These are phyloP conservation scores for Eupithecia insigniata DNA, from an alignment of 2,888 invertebrate genomes.

Conservation along the genomic window DNA sequence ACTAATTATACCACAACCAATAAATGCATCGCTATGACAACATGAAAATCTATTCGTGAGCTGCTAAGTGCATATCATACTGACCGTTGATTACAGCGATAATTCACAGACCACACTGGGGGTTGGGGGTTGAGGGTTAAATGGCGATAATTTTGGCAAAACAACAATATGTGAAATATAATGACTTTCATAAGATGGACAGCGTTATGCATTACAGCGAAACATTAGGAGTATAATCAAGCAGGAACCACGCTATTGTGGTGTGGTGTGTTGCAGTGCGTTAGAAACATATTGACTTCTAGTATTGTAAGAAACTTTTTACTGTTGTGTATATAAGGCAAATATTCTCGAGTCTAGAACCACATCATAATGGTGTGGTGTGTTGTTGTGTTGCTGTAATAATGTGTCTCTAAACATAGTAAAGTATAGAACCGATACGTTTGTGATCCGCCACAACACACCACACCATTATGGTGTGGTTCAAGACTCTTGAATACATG, in stretches of 20 bases:
- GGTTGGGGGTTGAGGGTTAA: slow-evolving; percentile 27
- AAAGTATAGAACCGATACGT: too few species aligned
- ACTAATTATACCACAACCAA: neutral
- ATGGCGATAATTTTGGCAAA: slow-evolving; percentile 17
- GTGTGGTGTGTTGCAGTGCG: neutral
- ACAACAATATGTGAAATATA: slow-evolving; percentile 14
- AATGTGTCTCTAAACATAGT: too few species aligned
- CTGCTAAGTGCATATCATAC: slow-evolving; percentile 50
- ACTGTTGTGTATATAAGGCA: too few species aligned
- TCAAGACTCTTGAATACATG: too few species aligned
- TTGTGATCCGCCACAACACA: too few species aligned
- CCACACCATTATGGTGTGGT: too few species aligned
- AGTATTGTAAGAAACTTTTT: too few species aligned
- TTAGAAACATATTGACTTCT: too few species aligned
- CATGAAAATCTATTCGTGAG: slow-evolving; percentile 52
- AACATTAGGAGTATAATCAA: neutral
- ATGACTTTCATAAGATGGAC: slow-evolving; percentile 6
- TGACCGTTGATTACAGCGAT: slow-evolving; percentile 63
- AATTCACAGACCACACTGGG: slow-evolving; percentile 55
- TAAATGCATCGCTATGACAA: neutral
- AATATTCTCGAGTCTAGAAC: too few species aligned
- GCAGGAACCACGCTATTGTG: neutral
- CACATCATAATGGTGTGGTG: too few species aligned
- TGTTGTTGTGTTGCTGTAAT: too few species aligned
- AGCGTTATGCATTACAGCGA: neutral